Conservation (phyloP, 30 jellyfish, hydroid and myxozoan genomes). For the Mastigias papua region DNA sequence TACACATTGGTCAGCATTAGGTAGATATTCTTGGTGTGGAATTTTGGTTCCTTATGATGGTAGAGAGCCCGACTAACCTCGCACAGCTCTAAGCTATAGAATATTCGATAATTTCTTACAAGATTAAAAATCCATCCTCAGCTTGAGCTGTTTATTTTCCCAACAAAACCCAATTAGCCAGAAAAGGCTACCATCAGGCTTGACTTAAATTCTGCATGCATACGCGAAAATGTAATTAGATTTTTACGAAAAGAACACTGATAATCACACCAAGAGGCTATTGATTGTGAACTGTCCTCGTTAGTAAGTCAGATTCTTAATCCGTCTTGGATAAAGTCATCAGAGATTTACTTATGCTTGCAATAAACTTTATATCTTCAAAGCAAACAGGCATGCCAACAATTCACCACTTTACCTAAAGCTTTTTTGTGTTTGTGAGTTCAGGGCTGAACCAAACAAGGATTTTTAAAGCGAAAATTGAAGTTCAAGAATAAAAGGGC, state of each 20-base stretch:
- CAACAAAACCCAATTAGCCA: neutral
- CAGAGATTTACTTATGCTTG: neutral
- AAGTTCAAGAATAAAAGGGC: neutral
- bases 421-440: neutral
- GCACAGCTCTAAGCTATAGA: neutral
- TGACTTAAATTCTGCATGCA: neutral
- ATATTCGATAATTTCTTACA: neutral
- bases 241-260: neutral
- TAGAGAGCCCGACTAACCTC: neutral
- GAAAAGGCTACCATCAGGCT: neutral
- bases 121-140: neutral
- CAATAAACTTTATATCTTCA: neutral
- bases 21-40: too few species aligned
- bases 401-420: neutral
- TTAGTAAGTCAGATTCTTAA: neutral
- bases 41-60: too few species aligned
- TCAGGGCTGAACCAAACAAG: conserved; percentile 1
- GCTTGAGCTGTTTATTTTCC: neutral
- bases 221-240: neutral
- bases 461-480: neutral
- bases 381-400: neutral
- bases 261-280: neutral
- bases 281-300: neutral
- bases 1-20: too few species aligned
- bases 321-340: neutral